Percentiles rank a stretch among this genome's conserved stretches.
These are phyloP conservation scores for Drosophila guanche DNA, from an alignment of 1,140 invertebrate species.

Conservation along the genomic window DNA sequence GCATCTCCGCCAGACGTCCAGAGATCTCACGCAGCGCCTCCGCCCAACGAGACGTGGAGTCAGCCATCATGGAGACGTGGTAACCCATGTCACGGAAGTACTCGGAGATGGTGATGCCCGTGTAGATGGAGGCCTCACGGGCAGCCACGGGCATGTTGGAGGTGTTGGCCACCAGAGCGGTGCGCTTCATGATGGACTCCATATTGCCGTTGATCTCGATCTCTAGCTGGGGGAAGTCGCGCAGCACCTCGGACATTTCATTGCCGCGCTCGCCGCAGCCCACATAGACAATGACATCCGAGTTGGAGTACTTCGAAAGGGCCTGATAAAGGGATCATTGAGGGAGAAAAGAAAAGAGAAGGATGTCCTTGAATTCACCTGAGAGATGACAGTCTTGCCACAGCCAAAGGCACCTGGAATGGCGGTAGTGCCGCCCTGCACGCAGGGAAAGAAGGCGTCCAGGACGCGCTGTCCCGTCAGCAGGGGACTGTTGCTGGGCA, in stretches of 20 bases:
- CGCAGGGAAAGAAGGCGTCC: constrained; percentile 98
- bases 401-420: constrained; percentile 97
- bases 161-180: constrained; percentile 99
- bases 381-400: constrained; percentile 85
- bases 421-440: constrained; percentile 99
- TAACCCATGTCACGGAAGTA: constrained; percentile 99
- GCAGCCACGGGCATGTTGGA: constrained; percentile 99
- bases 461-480: constrained; percentile 98
- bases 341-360: neutral
- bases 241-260: constrained; percentile 95
- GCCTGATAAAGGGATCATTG: constrained; percentile 84
- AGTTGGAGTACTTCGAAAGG: constrained; percentile 99
- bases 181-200: constrained; percentile 99
- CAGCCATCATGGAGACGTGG: constrained; percentile 99
- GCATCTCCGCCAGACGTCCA: constrained; percentile 99
- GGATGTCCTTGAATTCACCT: constrained; percentile 86
- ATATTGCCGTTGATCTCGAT: constrained; percentile 98
- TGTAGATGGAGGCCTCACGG: constrained; percentile 99
- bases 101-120: constrained; percentile 98
- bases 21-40: constrained; percentile 99
- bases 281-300: constrained; percentile 99
- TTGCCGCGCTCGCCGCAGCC: constrained; percentile 98
- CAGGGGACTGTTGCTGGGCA: constrained; percentile 98
- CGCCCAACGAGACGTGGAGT: constrained; percentile 99
- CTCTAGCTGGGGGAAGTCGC: constrained; percentile 98